Evolutionary conservation across 1,140 invertebrate species (phyloP).

Genomic region (Lutraria rhynchaena): DNA sequence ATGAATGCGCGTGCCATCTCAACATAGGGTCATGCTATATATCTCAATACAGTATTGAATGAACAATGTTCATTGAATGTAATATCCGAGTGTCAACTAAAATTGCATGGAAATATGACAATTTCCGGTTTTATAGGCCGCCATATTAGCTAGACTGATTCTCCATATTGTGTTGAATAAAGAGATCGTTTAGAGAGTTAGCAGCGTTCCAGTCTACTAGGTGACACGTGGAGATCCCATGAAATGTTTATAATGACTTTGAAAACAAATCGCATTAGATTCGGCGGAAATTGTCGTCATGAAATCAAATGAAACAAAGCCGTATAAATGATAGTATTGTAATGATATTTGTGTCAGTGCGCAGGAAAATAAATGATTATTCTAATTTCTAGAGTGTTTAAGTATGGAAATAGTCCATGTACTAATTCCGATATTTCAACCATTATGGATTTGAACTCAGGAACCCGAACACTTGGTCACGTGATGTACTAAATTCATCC

Average conservation of each 20-base stretch:
- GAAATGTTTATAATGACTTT: background rate
- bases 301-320: too few relatives aligned
- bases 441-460: too few relatives aligned
- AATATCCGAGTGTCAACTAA: conserved; percentile 48
- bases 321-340: too few relatives aligned
- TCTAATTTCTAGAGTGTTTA: too few relatives aligned
- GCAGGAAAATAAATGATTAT: too few relatives aligned
- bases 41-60: background rate
- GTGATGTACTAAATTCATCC: too few relatives aligned
- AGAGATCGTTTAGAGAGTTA: background rate
- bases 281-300: too few relatives aligned
- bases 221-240: conserved; percentile 9
- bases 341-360: too few relatives aligned
- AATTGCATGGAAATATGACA: conserved; percentile 57
- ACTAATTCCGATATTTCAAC: too few relatives aligned
- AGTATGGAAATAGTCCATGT: too few relatives aligned
- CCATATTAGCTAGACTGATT: conserved; percentile 26
- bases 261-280: conserved; percentile 18
- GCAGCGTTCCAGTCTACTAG: background rate
- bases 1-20: conserved; percentile 12
- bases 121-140: conserved; percentile 51
- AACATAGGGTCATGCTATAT: conserved; percentile 6
- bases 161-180: conserved; percentile 9
- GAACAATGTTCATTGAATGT: conserved; percentile 32
- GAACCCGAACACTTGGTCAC: too few relatives aligned